A percentile compares a stretch with the other conserved stretches of the same genome.
Evolutionary conservation across 2,797 vertebrate species (phyloP).

Genomic region (Arnoldichthys spilopterus): DNA sequence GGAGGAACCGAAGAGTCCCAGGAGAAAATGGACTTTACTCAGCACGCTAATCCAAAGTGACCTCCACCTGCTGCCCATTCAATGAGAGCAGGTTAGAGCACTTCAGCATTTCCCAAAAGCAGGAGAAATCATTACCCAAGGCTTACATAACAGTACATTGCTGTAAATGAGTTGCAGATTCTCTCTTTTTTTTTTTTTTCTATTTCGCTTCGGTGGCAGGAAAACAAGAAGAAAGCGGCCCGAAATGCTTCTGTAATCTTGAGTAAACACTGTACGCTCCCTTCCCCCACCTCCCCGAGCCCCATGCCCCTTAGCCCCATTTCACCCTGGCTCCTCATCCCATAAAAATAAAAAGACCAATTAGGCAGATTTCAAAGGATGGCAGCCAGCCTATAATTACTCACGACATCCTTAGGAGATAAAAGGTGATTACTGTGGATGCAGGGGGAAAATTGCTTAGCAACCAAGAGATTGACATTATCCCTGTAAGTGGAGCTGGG

Average conservation of each 20-base stretch:
- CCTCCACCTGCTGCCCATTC: conserved; percentile 64
- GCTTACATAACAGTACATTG: conserved; percentile 25
- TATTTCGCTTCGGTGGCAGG: not conserved
- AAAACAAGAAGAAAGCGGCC: not conserved
- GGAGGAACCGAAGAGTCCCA: conserved; percentile 58
- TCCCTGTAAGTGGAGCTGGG: conserved; percentile 49
- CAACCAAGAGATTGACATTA: conserved; percentile 64
- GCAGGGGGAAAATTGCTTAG: conserved; percentile 62
- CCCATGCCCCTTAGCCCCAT: conserved; percentile 61
- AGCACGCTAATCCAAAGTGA: conserved; percentile 61
- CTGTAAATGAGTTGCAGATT: conserved; percentile 1
- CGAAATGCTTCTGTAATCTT: conserved; percentile 37
- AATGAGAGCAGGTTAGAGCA: conserved; percentile 55
- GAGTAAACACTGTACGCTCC: conserved; percentile 41
- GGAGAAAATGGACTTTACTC: conserved; percentile 66
- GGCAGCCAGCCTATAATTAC: conserved; percentile 75
- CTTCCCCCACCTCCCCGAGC: conserved; percentile 65
- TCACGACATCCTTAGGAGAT: conserved; percentile 76
- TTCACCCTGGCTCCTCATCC: conserved; percentile 68
- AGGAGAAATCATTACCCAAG: conserved; percentile 23
- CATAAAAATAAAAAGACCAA: conserved; percentile 78
- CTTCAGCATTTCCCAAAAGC: conserved; percentile 22
- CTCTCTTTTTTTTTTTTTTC: not conserved
- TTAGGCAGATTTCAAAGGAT: conserved; percentile 84
- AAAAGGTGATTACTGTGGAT: conserved; percentile 72